Base-by-base conservation (phyloP, 2,113 vertebrate genomes). In the Plotosus lineatus region DNA sequence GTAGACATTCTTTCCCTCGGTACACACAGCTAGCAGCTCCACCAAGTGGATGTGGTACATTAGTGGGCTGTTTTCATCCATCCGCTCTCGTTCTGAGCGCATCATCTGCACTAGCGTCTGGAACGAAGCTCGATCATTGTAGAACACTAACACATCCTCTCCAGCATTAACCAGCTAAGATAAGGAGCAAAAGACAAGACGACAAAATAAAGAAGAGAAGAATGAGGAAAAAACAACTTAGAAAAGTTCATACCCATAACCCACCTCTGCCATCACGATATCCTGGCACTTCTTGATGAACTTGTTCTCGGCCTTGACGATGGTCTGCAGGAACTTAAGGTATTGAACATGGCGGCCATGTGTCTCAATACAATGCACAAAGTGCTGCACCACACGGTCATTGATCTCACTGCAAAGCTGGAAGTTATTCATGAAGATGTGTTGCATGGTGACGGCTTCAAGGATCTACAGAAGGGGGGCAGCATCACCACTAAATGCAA, bases 271-370 rank as follows among this genome's bases (percentile, higher is more conserved):
- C 97, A 99, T 99, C 86, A 99, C 97, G 82, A 98, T 95, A 89
- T 99, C 98, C 86, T 99, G 98, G 89, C 98, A 99, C 89, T 99
- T 99, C 87, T 99, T 99, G 75, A 99, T 98, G 89, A 98, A 99
- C 88, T 98, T 98, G 78, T 94, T 97, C 88, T 99, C 98, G 0
- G 97, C 97, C 89, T 99, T 99, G 89, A 99, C 97, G 0, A 99
- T 98, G 0, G 98, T 99, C 92, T 99, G 98, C 85, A 99, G 90
- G 90, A 99, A 99, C 90, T 97, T 97, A 15, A 99, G 96, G 82
- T 99, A 99, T 89, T 99, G 98, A 53, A 99, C 98, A 0, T 97
- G 96, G 3, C 98, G 94, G 31, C 98, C 98, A 0, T 98, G 98
- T 0, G 95, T 96, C 92, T 99, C 98, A 0, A 97, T 98, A 81